phyloP scores from a whole-genome alignment of 2,113 vertebrate species.

The Synchiropus splendidus region DNA sequence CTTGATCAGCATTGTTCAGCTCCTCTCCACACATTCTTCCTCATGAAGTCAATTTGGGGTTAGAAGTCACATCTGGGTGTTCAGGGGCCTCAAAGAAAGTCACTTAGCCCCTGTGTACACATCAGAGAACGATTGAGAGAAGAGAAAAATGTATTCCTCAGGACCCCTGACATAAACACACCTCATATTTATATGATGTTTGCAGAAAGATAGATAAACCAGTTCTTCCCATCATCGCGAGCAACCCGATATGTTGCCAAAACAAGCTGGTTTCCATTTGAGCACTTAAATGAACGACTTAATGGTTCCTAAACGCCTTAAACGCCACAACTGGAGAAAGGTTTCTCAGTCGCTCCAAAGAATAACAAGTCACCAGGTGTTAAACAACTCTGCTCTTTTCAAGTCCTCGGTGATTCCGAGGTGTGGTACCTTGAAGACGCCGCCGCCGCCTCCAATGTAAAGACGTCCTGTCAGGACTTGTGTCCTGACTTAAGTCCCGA shows the following conservation, averaged over 20 bases:
- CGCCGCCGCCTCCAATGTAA: slow-evolving; percentile 7
- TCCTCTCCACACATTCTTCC: too few species aligned
- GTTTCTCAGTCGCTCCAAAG: slow-evolving; percentile 24
- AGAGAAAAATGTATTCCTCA: too few species aligned
- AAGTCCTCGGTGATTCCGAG: slow-evolving; percentile 12
- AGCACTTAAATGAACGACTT: slow-evolving; percentile 52
- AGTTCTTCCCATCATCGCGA: too few species aligned
- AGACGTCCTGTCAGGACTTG: slow-evolving; percentile 29
- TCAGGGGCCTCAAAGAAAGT: too few species aligned
- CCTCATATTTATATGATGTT: too few species aligned
- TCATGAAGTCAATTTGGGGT: too few species aligned
- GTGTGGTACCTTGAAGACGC: slow-evolving; percentile 13
- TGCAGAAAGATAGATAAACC: too few species aligned
- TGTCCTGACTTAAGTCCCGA: slow-evolving; percentile 23
- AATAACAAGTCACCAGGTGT: slow-evolving; percentile 42
- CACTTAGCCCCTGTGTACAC: too few species aligned
- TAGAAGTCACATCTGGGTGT: too few species aligned
- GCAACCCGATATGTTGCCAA: slow-evolving; percentile 13
- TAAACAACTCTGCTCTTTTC: slow-evolving; percentile 2
- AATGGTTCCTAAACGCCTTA: slow-evolving; percentile 40
- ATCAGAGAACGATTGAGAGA: too few species aligned
- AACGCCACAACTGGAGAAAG: slow-evolving; percentile 26
- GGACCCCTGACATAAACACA: too few species aligned
- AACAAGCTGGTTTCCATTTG: slow-evolving; percentile 49
- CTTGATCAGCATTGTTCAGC: too few species aligned